Conservation (phyloP, 2,113 vertebrate species). For the Vombatus ursinus region DNA sequence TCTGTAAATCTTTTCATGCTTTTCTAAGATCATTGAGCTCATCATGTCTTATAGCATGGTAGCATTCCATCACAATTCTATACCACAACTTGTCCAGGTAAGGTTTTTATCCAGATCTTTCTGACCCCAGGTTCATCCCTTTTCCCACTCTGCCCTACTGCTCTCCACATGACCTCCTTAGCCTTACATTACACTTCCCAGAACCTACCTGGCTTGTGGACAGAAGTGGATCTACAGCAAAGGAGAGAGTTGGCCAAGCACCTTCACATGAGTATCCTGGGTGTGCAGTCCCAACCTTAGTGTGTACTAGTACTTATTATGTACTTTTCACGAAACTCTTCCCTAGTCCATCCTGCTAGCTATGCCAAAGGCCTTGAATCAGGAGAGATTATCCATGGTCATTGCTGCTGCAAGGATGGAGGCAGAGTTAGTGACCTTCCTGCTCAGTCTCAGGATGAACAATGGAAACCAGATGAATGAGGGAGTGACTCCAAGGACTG, state of each 20-base stretch:
- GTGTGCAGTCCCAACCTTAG: neutral
- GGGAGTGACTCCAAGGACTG: neutral
- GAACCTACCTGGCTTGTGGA: neutral
- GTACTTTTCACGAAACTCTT: neutral
- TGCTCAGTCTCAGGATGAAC: neutral
- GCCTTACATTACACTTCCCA: neutral
- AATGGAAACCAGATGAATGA: neutral
- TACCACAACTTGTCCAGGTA: no score
- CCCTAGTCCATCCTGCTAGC: neutral
- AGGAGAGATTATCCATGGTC: neutral
- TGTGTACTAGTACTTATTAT: neutral
- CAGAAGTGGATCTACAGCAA: neutral
- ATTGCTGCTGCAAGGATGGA: neutral
- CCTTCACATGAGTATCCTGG: neutral
- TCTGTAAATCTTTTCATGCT: no score
- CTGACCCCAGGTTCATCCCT: no score
- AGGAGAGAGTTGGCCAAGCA: neutral
- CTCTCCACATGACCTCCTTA: no score
- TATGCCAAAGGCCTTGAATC: no score
- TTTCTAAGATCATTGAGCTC: no score
- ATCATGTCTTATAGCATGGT: no score
- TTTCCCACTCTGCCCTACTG: no score
- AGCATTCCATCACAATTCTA: no score
- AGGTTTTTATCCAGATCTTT: no score
- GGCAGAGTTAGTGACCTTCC: neutral